Percentiles rank a stretch among this genome's conserved stretches.
phyloP scores from a whole-genome alignment of 2,888 invertebrate genomes.

The Hofmannophila pseudospretella region DNA sequence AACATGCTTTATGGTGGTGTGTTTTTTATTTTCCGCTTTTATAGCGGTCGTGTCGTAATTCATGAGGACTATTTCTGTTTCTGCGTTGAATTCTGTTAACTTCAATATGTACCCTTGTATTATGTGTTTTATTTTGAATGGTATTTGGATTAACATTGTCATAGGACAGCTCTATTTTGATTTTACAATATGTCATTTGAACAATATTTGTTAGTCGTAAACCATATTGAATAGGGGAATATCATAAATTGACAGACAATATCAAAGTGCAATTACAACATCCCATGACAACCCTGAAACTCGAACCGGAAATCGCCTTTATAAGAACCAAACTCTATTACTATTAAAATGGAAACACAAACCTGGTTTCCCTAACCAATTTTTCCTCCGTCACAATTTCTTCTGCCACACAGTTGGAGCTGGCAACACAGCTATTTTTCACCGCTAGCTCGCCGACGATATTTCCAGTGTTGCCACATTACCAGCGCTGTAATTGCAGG shows the following conservation, averaged over 20 bases:
- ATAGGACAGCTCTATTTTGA: too few relatives aligned
- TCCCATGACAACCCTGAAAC: too few relatives aligned
- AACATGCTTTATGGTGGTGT: slow-evolving; percentile 58
- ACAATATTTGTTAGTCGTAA: too few relatives aligned
- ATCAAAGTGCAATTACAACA: too few relatives aligned
- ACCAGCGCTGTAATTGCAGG: slow-evolving; percentile 39
- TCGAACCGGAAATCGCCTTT: too few relatives aligned
- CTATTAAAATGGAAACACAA: too few relatives aligned
- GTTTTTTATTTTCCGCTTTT: slow-evolving; percentile 51
- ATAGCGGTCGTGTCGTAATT: slow-evolving; percentile 39
- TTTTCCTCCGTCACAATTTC: neutral
- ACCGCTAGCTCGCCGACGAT: slow-evolving; percentile 20
- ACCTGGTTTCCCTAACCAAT: neutral
- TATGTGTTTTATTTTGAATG: neutral
- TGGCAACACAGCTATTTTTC: slow-evolving; percentile 26
- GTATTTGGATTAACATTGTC: neutral
- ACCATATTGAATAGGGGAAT: too few relatives aligned
- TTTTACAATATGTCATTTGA: too few relatives aligned
- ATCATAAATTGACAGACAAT: too few relatives aligned
- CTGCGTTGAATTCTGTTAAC: slow-evolving; percentile 4
- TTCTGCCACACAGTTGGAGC: slow-evolving; percentile 9
- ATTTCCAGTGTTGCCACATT: slow-evolving; percentile 44
- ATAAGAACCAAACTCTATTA: too few relatives aligned
- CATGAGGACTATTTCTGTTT: slow-evolving; percentile 25
- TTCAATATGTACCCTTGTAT: neutral